These are phyloP conservation scores for Chanos chanos DNA, from an alignment of 2,797 vertebrate species.

Conservation along the genomic window DNA sequence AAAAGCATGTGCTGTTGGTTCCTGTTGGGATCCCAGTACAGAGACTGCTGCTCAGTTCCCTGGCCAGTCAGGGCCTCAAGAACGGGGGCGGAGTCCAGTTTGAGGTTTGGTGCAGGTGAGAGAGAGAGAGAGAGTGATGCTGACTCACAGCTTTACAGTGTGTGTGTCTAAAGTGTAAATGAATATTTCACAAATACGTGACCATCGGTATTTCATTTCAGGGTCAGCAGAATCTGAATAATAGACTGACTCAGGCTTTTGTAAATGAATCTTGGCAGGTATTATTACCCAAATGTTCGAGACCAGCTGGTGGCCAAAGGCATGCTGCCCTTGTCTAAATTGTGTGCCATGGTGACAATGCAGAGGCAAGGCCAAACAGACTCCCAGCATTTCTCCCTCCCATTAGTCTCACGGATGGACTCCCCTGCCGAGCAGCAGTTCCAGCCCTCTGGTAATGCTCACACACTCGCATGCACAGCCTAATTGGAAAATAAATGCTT, in stretches of 20 bases:
- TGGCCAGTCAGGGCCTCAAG: slow-evolving; percentile 67
- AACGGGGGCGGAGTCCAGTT: slow-evolving; percentile 84
- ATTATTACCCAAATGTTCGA: slow-evolving; percentile 95
- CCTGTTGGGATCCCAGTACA: slow-evolving; percentile 84
- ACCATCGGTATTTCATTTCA: too few species aligned
- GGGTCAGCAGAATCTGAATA: neutral
- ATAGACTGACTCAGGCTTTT: neutral
- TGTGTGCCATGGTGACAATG: slow-evolving; percentile 91
- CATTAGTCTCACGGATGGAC: slow-evolving; percentile 74
- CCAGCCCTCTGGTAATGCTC: slow-evolving; percentile 77
- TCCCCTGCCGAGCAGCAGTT: slow-evolving; percentile 53
- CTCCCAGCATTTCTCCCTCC: slow-evolving; percentile 83
- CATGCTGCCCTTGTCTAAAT: slow-evolving; percentile 83
- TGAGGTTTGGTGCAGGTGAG: slow-evolving; percentile 97
- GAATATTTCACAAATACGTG: too few species aligned
- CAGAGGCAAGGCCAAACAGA: slow-evolving; percentile 75
- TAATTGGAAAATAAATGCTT: too few species aligned
- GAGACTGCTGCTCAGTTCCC: slow-evolving; percentile 79
- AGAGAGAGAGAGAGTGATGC: too few species aligned
- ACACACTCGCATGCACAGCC: neutral
- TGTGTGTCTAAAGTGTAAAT: too few species aligned
- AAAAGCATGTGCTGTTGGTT: slow-evolving; percentile 79
- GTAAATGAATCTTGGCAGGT: slow-evolving; percentile 65
- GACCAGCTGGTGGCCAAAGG: slow-evolving; percentile 92
- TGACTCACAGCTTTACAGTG: neutral